Evolutionary conservation across 1,140 invertebrate genomes (phyloP).

Genomic region (Holcopasites calliopsidis): DNA sequence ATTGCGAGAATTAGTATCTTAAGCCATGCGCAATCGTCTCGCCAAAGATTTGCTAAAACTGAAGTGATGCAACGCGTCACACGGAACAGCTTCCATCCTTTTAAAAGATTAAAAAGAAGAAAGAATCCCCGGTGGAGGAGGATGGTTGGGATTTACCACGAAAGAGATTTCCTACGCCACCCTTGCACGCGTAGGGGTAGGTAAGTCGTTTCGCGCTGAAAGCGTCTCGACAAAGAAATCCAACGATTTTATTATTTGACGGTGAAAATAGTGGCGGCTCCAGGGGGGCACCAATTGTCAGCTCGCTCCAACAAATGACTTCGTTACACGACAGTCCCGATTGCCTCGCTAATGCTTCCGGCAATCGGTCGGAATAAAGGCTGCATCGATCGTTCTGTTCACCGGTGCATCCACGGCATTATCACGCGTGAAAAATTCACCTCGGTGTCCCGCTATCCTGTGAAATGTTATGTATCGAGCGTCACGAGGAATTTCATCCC

Average conservation of each 20-base stretch:
- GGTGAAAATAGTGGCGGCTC: not conserved
- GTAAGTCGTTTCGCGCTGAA: not conserved
- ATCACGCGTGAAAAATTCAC: not conserved
- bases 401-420: not conserved
- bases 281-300: not conserved
- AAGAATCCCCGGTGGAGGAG: not conserved
- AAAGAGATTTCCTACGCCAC: conserved; percentile 1
- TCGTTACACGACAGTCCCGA: not conserved
- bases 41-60: conserved; percentile 1
- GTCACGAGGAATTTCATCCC: too few relatives aligned
- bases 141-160: conserved; percentile 31
- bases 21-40: not conserved
- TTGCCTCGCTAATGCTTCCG: not conserved
- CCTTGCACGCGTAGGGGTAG: too few relatives aligned
- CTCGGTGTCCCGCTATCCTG: not conserved
- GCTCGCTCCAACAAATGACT: not conserved
- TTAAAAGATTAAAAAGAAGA: conserved; percentile 48
- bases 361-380: not conserved
- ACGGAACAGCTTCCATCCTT: conserved; percentile 29
- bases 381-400: not conserved
- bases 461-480: too few relatives aligned
- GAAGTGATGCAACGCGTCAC: conserved; percentile 26
- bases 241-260: conserved; percentile 24
- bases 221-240: not conserved
- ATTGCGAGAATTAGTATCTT: conserved; percentile 1